Evolutionary conservation across 2,797 vertebrate species (phyloP), one percentile per base, ranked within the genome.

Genomic region (Peromyscus attwateri): DNA sequence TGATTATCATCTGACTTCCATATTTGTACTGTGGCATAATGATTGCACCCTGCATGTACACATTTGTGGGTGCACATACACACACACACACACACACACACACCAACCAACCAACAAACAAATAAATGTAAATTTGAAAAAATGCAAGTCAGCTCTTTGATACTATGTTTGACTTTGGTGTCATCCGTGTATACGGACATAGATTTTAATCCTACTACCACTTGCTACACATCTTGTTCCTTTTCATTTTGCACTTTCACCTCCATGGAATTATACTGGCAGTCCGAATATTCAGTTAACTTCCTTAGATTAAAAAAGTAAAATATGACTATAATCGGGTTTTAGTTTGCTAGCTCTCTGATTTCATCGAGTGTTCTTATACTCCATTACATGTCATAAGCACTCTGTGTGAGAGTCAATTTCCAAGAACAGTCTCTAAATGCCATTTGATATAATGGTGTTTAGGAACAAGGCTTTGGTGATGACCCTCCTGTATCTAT

Each of bases 361-460:
- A 91, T 89, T 95, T 95, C 46, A 87, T 85, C 16, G 2, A 92
- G 82, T 88, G 60, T 89, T 95, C 79, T 81, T 94, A 87, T 77
- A 81, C n/a, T 64, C 19, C 70, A 70, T 84, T 87, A 85, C 23
- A 55, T n/a, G 2, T 93, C 85, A 5, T 55, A 95, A 95, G 79
- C 68, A 83, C 60, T 95, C 9, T 77, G 5, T 70, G 19, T 85
- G 71, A 94, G 76, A 60, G 89, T 94, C 87, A 60, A 13, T 95
- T 97, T 95, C 87, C 88, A 94, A 94, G 95, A 94, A 55, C 3
- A 49, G 19, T 90, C 66, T 92, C 83, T 89, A 89, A 96, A 94
- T 94, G 84, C 13, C 71, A 93, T 93, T 87, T 94, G 21, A 83
- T 64, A 64, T 91, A 89, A 94, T 60, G n/a, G 3, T 66, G 12